Evolutionary conservation across 2,113 vertebrate species (phyloP).

Genomic region (Microtus richardsoni): DNA sequence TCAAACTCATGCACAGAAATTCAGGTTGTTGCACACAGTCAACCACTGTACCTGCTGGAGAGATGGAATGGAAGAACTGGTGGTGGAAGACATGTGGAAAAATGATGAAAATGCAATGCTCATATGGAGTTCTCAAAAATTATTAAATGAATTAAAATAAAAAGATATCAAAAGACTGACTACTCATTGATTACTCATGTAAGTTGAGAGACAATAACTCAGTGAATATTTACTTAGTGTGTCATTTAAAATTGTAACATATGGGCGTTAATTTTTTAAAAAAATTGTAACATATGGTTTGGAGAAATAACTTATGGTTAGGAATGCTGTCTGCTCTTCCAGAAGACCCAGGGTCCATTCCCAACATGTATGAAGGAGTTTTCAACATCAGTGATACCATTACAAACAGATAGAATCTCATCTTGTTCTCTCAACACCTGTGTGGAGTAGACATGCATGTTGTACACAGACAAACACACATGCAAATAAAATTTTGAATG

Average conservation of each 20-base stretch:
- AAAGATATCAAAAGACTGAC: neutral
- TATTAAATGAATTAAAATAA: neutral
- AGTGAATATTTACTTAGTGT: neutral
- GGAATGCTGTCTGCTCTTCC: neutral
- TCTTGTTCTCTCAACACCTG: neutral
- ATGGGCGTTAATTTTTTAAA: neutral
- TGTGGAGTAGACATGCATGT: neutral
- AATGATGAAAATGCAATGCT: neutral
- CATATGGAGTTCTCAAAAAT: neutral
- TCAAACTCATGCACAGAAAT: neutral
- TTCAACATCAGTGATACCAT: neutral
- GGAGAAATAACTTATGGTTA: neutral
- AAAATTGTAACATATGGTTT: neutral
- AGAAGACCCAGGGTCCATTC: neutral
- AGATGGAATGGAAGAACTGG: neutral
- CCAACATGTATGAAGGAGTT: neutral
- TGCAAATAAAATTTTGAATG: neutral
- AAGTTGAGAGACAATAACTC: neutral
- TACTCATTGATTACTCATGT: rapidly evolving
- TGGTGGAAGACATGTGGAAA: neutral
- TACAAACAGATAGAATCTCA: neutral
- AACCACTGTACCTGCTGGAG: neutral
- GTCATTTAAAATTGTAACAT: neutral
- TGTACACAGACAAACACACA: neutral
- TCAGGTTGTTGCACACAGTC: neutral